A percentile compares a stretch with the other conserved stretches of the same genome.
phyloP scores from a whole-genome alignment of 2,113 vertebrate genomes.

The Syrmaticus mikado region DNA sequence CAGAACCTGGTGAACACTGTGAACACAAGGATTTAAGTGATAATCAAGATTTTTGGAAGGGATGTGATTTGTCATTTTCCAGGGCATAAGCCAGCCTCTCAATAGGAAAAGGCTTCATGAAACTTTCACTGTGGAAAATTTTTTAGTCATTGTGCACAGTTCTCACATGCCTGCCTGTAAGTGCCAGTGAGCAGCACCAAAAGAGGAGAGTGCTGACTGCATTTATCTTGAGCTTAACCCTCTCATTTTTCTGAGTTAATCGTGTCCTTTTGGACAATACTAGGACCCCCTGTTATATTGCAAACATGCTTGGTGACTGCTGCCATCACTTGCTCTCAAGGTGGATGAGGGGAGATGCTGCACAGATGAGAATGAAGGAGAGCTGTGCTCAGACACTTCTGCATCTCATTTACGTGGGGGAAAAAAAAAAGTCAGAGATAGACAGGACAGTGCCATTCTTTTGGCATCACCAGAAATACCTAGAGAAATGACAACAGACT shows the following conservation, averaged over 20 bases:
- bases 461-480: background rate
- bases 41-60: background rate
- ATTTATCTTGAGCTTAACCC: background rate
- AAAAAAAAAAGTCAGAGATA: background rate
- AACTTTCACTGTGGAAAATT: background rate
- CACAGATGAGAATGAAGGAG: background rate
- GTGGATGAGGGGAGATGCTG: background rate
- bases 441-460: too few species aligned
- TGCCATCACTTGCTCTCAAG: background rate
- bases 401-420: background rate
- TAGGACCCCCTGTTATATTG: background rate
- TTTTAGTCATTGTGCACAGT: background rate
- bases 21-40: background rate
- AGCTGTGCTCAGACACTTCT: background rate
- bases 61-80: background rate
- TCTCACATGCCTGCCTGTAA: background rate
- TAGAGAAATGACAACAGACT: background rate
- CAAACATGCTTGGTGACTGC: background rate
- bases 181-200: background rate
- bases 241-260: background rate
- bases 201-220: background rate
- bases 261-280: background rate
- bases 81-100: background rate
- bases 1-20: background rate
- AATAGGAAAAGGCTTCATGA: background rate